phyloP scores from a whole-genome alignment of 2,797 vertebrate genomes.

The Pyrocephalus nanus region DNA sequence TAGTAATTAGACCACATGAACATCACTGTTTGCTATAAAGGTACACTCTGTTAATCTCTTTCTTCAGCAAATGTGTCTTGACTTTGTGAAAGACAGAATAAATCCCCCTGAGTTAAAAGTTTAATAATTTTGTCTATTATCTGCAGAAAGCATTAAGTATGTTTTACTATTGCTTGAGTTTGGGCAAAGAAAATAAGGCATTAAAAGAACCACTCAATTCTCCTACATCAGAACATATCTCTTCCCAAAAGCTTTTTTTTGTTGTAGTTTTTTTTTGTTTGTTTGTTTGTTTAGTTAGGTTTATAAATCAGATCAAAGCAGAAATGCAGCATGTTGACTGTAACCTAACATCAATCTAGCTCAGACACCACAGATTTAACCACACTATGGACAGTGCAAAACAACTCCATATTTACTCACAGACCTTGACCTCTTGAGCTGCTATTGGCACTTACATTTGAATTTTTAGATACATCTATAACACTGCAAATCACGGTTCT shows the following conservation, averaged over 20 bases:
- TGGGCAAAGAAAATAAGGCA: neutral
- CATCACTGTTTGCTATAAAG: neutral
- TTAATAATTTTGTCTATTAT: neutral
- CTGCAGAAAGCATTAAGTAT: neutral
- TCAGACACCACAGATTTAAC: neutral
- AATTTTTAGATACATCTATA: neutral
- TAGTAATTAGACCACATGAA: neutral
- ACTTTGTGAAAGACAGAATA: neutral
- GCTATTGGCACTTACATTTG: neutral
- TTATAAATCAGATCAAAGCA: neutral
- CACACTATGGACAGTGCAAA: neutral
- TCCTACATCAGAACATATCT: neutral
- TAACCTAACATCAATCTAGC: neutral
- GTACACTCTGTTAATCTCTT: neutral
- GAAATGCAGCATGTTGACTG: neutral
- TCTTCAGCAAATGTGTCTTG: neutral
- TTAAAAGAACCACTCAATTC: neutral
- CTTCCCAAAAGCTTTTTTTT: neutral
- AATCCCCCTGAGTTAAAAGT: neutral
- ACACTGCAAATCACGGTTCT: neutral
- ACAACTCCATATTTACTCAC: neutral
- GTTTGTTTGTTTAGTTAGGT: neutral
- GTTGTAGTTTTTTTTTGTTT: no score
- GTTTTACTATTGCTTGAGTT: neutral
- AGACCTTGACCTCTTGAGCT: neutral